Evolutionary conservation across 2,888 invertebrate genomes (phyloP).

Genomic region (Drosophila austrosaltans): DNA sequence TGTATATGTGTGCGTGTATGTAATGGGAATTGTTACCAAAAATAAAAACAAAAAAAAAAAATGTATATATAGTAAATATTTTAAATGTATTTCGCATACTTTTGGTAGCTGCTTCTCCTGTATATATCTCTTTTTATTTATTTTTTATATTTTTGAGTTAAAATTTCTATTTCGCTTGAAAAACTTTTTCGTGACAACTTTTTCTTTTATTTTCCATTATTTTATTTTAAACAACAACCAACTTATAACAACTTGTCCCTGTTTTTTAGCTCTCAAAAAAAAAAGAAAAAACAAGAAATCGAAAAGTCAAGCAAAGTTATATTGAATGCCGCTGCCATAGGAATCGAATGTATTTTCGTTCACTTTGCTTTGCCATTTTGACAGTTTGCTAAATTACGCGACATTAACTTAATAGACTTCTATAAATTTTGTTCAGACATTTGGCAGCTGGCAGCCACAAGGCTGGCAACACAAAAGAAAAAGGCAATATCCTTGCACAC

Average conservation of each 20-base stretch:
- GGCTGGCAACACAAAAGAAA: constrained; percentile 40
- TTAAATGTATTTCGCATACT: constrained; percentile 57
- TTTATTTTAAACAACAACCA: constrained; percentile 4
- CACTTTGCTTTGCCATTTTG: constrained; percentile 69
- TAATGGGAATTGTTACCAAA: not conserved
- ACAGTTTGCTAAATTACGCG: constrained; percentile 78
- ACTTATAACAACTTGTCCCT: not conserved
- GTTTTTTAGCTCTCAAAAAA: not conserved
- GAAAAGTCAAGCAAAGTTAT: constrained; percentile 55
- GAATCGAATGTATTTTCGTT: constrained; percentile 54
- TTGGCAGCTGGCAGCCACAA: constrained; percentile 68
- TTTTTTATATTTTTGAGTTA: not conserved
- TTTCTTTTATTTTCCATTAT: not conserved
- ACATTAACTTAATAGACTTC: constrained; percentile 77
- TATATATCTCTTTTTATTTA: constrained; percentile 28
- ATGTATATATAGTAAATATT: constrained; percentile 60
- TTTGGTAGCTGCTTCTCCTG: constrained; percentile 23
- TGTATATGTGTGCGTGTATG: not conserved
- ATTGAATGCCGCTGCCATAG: constrained; percentile 52
- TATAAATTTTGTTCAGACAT: constrained; percentile 68
- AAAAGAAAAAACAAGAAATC: not conserved
- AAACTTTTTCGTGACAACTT: constrained; percentile 8
- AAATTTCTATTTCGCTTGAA: constrained; percentile 2
- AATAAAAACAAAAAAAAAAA: constrained; percentile 41
- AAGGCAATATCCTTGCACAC: constrained; percentile 36